phyloP scores from a whole-genome alignment of 2,888 invertebrate genomes.

The Vandiemenella viatica region DNA sequence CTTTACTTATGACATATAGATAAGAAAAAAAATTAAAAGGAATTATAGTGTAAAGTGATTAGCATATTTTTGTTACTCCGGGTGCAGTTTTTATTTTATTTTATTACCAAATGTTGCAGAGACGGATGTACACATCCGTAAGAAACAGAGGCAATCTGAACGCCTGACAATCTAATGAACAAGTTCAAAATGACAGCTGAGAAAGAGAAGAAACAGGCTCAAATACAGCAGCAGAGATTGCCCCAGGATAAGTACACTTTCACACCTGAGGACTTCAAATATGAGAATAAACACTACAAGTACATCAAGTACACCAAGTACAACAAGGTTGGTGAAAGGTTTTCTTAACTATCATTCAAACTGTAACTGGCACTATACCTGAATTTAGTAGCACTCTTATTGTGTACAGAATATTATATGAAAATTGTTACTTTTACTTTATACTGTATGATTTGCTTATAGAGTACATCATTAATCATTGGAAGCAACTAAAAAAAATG shows the following conservation, averaged over 20 bases:
- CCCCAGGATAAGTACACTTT: slow-evolving; percentile 36
- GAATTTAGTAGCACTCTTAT: no score
- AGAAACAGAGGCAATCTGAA: slow-evolving; percentile 44
- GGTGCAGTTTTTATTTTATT: not conserved
- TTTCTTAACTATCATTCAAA: no score
- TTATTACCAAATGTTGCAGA: no score
- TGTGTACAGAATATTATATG: no score
- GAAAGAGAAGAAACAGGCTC: slow-evolving; percentile 26
- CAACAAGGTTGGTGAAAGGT: slow-evolving; percentile 35
- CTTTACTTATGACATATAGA: no score
- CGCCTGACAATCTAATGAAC: slow-evolving; percentile 40
- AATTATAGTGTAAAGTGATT: no score
- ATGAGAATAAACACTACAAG: slow-evolving; percentile 64
- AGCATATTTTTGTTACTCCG: not conserved
- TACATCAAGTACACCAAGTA: slow-evolving; percentile 61
- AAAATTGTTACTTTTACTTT: no score
- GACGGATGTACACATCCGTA: slow-evolving; percentile 20
- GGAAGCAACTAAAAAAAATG: no score
- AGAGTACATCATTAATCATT: no score
- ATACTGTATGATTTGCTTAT: no score
- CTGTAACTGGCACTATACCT: no score
- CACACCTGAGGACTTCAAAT: slow-evolving; percentile 60
- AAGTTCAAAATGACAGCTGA: slow-evolving; percentile 49
- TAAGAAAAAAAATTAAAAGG: no score
- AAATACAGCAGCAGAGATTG: slow-evolving; percentile 6